Evolutionary conservation across 1,140 invertebrate genomes (phyloP).

Genomic region (Aphelinus certus): DNA sequence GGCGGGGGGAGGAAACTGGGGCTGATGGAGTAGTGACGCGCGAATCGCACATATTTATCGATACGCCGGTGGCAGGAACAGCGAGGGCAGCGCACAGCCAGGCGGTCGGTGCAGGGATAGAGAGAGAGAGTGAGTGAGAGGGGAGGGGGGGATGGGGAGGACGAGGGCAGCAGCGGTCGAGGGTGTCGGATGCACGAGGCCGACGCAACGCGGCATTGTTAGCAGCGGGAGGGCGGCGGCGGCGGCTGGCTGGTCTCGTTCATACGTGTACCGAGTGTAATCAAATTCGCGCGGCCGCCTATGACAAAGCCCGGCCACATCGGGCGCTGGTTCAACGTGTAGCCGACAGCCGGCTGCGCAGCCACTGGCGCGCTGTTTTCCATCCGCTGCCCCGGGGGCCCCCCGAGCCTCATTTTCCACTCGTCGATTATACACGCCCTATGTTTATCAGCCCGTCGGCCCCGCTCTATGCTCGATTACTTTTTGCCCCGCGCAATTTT

Average conservation of each 20-base stretch:
- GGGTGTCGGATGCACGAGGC: slow-evolving; percentile 1
- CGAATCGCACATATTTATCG: too few relatives aligned
- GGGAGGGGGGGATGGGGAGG: too few relatives aligned
- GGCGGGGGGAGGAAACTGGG: too few relatives aligned
- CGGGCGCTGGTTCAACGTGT: slow-evolving; percentile 51
- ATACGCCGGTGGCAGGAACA: too few relatives aligned
- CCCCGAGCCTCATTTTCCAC: slow-evolving; percentile 5
- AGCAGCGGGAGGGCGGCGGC: neutral
- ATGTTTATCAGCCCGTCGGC: neutral
- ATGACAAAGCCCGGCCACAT: slow-evolving; percentile 45
- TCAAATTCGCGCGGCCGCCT: slow-evolving; percentile 45
- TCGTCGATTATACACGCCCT: slow-evolving; percentile 17
- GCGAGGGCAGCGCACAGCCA: too few relatives aligned
- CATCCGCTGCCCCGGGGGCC: too few relatives aligned
- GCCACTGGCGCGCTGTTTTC: neutral
- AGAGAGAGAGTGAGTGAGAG: too few relatives aligned
- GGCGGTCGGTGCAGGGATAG: too few relatives aligned
- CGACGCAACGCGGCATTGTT: slow-evolving; percentile 18
- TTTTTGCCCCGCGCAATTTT: too few relatives aligned
- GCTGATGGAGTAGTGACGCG: too few relatives aligned
- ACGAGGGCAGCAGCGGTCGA: neutral
- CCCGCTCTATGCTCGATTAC: too few relatives aligned
- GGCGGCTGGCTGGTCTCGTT: slow-evolving; percentile 23
- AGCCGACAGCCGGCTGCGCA: slow-evolving; percentile 42
- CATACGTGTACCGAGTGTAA: slow-evolving; percentile 46